A percentile compares a stretch with the other conserved stretches of the same genome.
phyloP scores from a whole-genome alignment of 2,797 vertebrate genomes.

The Salmo trutta region DNA sequence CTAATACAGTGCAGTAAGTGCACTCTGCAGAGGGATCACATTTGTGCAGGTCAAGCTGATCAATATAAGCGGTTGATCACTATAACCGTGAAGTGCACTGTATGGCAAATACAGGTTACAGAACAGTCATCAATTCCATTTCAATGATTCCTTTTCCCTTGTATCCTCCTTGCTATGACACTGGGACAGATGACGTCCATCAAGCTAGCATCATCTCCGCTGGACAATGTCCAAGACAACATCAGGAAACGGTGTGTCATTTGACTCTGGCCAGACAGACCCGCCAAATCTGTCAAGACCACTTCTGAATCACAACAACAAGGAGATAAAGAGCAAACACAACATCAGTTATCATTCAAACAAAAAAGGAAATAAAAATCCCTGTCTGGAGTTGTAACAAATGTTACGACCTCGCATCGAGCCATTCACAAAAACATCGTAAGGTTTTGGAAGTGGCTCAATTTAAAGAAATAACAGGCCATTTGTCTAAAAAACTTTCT shows the following conservation, averaged over 20 bases:
- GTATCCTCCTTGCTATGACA: background rate
- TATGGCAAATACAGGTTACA: background rate
- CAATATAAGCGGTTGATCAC: background rate
- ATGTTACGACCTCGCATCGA: conserved; percentile 22
- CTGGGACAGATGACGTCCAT: background rate
- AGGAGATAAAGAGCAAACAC: background rate
- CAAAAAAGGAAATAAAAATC: conserved; percentile 26
- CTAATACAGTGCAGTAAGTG: background rate
- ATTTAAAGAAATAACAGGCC: conserved; percentile 45
- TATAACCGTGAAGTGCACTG: background rate
- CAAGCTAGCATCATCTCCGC: background rate
- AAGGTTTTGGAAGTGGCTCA: conserved; percentile 43
- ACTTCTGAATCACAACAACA: conserved; percentile 15
- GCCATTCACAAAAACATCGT: conserved; percentile 51
- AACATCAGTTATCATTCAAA: conserved; percentile 38
- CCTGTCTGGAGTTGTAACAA: background rate
- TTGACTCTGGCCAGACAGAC: background rate
- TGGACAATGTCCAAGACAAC: conserved; percentile 1
- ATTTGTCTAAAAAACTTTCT: conserved; percentile 63
- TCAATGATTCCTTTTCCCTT: background rate
- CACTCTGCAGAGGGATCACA: background rate
- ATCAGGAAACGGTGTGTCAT: background rate
- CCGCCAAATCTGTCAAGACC: conserved; percentile 17
- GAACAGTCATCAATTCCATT: background rate
- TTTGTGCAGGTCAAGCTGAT: background rate